Evolutionary conservation across 2,888 invertebrate genomes (phyloP).

Genomic region (Agriotes lineatus): DNA sequence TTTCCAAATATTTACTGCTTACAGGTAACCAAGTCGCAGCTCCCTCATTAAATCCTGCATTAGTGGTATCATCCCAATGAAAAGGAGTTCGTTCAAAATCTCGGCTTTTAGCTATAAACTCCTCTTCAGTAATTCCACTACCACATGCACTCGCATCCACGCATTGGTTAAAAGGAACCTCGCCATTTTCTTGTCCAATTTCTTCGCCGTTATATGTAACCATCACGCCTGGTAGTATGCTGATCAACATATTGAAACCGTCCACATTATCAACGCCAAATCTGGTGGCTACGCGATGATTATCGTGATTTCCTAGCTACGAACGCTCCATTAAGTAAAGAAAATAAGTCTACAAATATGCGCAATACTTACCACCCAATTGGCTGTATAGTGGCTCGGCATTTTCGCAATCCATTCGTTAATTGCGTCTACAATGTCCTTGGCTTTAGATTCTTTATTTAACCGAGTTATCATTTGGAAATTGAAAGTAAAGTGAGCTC

Average conservation of each 20-base stretch:
- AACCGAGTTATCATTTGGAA: slow-evolving; percentile 79
- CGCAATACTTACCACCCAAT: slow-evolving; percentile 73
- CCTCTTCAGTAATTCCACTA: slow-evolving; percentile 70
- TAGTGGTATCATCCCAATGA: slow-evolving; percentile 77
- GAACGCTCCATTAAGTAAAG: slow-evolving; percentile 14
- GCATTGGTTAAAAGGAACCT: slow-evolving; percentile 67
- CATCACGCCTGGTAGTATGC: slow-evolving; percentile 86
- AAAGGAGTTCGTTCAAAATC: slow-evolving; percentile 86
- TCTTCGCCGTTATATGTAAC: slow-evolving; percentile 92
- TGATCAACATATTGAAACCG: slow-evolving; percentile 84
- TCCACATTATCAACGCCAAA: slow-evolving; percentile 78
- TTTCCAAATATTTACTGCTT: slow-evolving; percentile 69
- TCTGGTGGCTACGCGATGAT: slow-evolving; percentile 77
- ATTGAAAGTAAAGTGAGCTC: slow-evolving; percentile 84
- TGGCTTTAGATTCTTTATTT: slow-evolving; percentile 70
- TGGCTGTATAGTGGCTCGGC: slow-evolving; percentile 73
- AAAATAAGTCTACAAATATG: neutral
- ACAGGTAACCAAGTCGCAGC: slow-evolving; percentile 78
- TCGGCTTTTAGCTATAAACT: slow-evolving; percentile 72
- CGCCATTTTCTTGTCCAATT: slow-evolving; percentile 77
- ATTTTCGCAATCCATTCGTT: slow-evolving; percentile 76
- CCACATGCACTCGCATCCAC: slow-evolving; percentile 72
- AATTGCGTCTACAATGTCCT: slow-evolving; percentile 72
- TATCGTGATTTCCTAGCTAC: slow-evolving; percentile 83
- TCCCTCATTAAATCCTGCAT: slow-evolving; percentile 70